These are phyloP conservation scores for Dicyrtoma fusca DNA, from an alignment of 2,888 invertebrate genomes.

Conservation along the genomic window DNA sequence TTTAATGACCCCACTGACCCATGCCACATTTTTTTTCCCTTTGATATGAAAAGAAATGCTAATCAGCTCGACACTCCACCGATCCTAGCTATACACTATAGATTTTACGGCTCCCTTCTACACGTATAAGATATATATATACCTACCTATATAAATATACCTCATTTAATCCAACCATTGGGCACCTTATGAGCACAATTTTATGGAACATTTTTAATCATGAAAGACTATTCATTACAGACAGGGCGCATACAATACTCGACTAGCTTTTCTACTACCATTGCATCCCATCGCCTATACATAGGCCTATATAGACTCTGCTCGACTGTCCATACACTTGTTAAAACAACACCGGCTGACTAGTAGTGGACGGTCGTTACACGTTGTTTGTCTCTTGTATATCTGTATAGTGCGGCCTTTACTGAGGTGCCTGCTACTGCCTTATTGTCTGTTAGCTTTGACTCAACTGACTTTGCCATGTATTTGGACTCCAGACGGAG, in stretches of 20 bases:
- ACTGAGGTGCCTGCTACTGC: too few relatives aligned
- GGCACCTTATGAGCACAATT: slow-evolving; percentile 31
- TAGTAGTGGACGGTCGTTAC: too few relatives aligned
- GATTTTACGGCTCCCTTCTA: neutral
- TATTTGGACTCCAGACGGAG: too few relatives aligned
- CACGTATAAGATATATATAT: neutral
- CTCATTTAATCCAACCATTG: neutral
- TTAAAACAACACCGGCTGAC: slow-evolving; percentile 4
- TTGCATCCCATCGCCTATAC: slow-evolving; percentile 10
- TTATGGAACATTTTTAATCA: slow-evolving; percentile 46
- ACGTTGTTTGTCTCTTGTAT: too few relatives aligned
- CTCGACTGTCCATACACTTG: neutral
- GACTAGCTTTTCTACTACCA: slow-evolving; percentile 11
- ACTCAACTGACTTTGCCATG: too few relatives aligned
- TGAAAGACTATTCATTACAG: slow-evolving; percentile 46
- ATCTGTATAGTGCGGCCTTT: too few relatives aligned
- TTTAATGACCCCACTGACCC: slow-evolving; percentile 54
- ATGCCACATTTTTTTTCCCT: slow-evolving; percentile 42
- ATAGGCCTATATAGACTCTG: neutral
- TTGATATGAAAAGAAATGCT: slow-evolving; percentile 48
- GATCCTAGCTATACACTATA: neutral
- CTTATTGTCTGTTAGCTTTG: too few relatives aligned
- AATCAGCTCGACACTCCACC: slow-evolving; percentile 54
- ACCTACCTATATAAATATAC: slow-evolving; percentile 14
- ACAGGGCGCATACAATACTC: slow-evolving; percentile 9